A percentile compares a stretch with the other conserved stretches of the same genome.
phyloP scores from a whole-genome alignment of 1,140 invertebrate genomes.

The Nomia melanderi region DNA sequence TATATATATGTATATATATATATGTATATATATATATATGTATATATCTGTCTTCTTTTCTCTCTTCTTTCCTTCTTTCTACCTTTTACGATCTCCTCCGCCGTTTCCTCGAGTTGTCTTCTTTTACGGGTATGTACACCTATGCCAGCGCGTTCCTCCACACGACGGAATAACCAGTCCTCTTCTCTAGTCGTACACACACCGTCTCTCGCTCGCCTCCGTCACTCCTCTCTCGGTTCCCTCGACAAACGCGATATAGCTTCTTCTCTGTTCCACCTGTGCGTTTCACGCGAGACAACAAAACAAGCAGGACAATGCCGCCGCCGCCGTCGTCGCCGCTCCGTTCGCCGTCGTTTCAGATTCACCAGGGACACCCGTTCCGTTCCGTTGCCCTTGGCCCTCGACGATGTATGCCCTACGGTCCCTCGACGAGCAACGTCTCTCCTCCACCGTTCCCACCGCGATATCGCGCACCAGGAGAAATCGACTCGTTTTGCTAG shows the following conservation, averaged over 20 bases:
- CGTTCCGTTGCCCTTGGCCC: slow-evolving; percentile 4
- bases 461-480: slow-evolving; percentile 48
- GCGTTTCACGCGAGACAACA: slow-evolving; percentile 51
- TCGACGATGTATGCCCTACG: no score
- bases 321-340: slow-evolving; percentile 32
- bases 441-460: slow-evolving; percentile 42
- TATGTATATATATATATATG: no score
- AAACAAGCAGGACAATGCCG: slow-evolving; percentile 64
- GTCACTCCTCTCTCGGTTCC: slow-evolving; percentile 34
- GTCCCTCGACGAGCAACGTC: slow-evolving; percentile 33
- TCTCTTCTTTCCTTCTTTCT: slow-evolving; percentile 9
- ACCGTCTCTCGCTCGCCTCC: slow-evolving; percentile 43
- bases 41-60: no score
- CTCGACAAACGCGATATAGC: slow-evolving; percentile 37
- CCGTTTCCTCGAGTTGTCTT: slow-evolving; percentile 26
- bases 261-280: slow-evolving; percentile 52
- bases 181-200: slow-evolving; percentile 42
- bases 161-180: slow-evolving; percentile 21
- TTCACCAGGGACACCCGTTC: slow-evolving; percentile 34
- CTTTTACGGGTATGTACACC: slow-evolving; percentile 42
- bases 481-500: slow-evolving; percentile 53
- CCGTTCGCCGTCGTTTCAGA: slow-evolving; percentile 9
- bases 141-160: slow-evolving; percentile 39
- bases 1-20: no score
- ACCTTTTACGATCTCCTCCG: slow-evolving; percentile 14